Evolutionary conservation across 2,888 invertebrate genomes (phyloP).

Genomic region (Drosophila seclusa): DNA sequence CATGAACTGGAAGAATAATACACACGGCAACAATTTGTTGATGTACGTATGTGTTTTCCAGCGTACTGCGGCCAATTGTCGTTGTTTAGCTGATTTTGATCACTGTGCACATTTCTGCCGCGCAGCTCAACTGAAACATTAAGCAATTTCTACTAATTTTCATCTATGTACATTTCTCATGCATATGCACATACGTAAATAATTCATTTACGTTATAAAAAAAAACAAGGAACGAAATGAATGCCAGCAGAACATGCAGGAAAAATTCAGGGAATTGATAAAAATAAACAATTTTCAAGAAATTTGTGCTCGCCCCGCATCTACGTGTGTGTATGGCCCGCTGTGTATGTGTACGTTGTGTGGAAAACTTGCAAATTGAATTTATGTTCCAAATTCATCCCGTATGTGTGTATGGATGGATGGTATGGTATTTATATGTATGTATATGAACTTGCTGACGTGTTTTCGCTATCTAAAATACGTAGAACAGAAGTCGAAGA

Average conservation of each 20-base stretch:
- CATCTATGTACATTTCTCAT: conserved; percentile 8
- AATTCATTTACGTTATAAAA: conserved; percentile 16
- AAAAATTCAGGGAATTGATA: conserved; percentile 61
- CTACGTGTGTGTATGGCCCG: neutral
- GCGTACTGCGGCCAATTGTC: conserved; percentile 8
- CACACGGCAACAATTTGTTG: neutral
- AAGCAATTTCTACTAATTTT: conserved; percentile 28
- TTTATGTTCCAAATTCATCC: conserved; percentile 12
- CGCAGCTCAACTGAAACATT: conserved; percentile 21
- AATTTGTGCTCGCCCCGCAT: conserved; percentile 18
- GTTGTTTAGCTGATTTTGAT: conserved; percentile 13
- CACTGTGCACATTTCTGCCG: neutral
- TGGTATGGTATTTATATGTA: neutral
- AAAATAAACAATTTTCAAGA: conserved; percentile 65
- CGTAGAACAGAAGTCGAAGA: conserved; percentile 31
- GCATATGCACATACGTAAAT: neutral
- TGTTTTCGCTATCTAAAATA: conserved; percentile 42
- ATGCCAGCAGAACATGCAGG: conserved; percentile 19
- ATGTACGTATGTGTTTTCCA: neutral
- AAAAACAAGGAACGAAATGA: conserved; percentile 23
- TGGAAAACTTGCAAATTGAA: conserved; percentile 31
- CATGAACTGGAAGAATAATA: neutral
- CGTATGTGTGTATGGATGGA: neutral
- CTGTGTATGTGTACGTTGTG: conserved; percentile 7
- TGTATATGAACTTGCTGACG: conserved; percentile 6